Evolutionary conservation across 2,888 invertebrate species (phyloP).

Genomic region (Cryptophagus acutangulus): DNA sequence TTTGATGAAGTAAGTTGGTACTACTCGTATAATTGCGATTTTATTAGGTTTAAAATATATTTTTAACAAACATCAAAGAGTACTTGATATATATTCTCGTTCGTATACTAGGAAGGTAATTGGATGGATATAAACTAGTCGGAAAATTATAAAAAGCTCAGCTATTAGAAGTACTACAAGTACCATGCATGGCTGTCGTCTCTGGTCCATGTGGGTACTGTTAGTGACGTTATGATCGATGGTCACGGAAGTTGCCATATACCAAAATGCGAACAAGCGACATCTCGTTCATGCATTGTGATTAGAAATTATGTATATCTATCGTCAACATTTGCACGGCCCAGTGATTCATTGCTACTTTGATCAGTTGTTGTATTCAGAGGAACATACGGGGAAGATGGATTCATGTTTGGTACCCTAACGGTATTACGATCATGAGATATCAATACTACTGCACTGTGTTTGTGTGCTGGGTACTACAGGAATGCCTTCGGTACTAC

Average conservation of each 20-base stretch:
- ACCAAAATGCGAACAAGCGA: constrained; percentile 19
- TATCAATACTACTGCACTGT: constrained; percentile 33
- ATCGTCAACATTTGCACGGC: constrained; percentile 30
- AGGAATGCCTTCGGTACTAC: constrained; percentile 28
- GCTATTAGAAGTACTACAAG: too few species aligned
- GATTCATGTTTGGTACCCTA: constrained; percentile 34
- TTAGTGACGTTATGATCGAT: constrained; percentile 23
- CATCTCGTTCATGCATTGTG: constrained; percentile 29
- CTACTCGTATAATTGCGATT: too few species aligned
- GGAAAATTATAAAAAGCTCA: too few species aligned
- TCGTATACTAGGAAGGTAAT: too few species aligned
- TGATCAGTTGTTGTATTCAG: constrained; percentile 26
- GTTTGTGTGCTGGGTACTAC: constrained; percentile 27
- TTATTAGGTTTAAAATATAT: too few species aligned
- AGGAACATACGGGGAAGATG: constrained; percentile 29
- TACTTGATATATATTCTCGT: too few species aligned
- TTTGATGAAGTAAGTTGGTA: too few species aligned
- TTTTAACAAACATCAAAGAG: too few species aligned
- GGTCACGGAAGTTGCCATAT: constrained; percentile 24
- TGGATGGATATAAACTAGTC: too few species aligned
- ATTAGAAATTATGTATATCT: constrained; percentile 32
- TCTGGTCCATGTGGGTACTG: too few species aligned
- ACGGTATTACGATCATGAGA: constrained; percentile 38
- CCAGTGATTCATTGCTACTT: constrained; percentile 31
- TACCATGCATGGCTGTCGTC: too few species aligned